phyloP scores from a whole-genome alignment of 2,888 invertebrate genomes.

The Meta bourneti region DNA sequence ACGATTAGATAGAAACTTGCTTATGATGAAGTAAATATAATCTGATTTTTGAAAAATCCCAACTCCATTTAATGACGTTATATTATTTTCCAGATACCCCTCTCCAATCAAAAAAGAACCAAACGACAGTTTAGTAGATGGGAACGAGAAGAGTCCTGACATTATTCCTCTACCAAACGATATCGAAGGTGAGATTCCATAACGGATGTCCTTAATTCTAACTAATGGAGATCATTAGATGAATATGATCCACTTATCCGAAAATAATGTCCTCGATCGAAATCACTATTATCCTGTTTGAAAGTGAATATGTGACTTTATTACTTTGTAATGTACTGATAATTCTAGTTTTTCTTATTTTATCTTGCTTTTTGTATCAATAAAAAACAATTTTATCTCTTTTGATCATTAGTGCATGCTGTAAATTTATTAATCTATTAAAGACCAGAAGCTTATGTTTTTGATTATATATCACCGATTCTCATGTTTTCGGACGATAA shows the following conservation, averaged over 20 bases:
- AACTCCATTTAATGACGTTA: background rate
- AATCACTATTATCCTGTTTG: background rate
- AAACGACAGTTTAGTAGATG: slow-evolving; percentile 70
- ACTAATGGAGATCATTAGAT: background rate
- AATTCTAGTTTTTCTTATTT: background rate
- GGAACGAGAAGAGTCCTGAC: slow-evolving; percentile 74
- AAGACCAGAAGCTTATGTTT: background rate
- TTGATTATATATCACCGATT: background rate
- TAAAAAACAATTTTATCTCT: background rate
- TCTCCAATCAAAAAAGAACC: slow-evolving; percentile 74
- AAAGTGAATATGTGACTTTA: background rate
- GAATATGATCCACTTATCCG: background rate
- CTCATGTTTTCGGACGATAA: background rate
- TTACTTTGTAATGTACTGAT: background rate
- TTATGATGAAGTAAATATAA: no score
- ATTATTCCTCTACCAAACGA: slow-evolving; percentile 74
- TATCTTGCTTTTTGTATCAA: background rate
- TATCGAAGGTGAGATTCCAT: slow-evolving; percentile 60
- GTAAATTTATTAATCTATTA: background rate
- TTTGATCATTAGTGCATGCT: background rate
- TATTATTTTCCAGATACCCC: slow-evolving; percentile 50
- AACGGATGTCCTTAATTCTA: background rate
- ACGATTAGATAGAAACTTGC: no score
- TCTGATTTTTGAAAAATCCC: no score
- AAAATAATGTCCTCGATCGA: background rate